Evolutionary conservation across 2,888 invertebrate species (phyloP).

Genomic region (Rhorus exstirpatorius): DNA sequence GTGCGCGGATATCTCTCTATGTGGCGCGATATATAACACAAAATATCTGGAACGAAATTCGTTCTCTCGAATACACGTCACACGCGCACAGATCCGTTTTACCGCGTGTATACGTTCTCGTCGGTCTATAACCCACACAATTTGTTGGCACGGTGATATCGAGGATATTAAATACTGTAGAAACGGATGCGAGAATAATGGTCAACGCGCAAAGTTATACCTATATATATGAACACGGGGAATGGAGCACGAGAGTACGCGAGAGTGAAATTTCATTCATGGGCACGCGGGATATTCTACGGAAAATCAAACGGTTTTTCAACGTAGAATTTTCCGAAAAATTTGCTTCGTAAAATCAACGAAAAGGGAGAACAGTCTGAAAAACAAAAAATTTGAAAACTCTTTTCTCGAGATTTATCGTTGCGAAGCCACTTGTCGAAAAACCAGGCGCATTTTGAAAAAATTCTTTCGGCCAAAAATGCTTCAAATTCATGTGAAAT

Average conservation of each 20-base stretch:
- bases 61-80: conserved; percentile 43
- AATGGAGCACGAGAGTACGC: background rate
- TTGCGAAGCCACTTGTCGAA: too few relatives aligned
- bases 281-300: background rate
- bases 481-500: background rate
- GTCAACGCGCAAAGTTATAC: conserved; percentile 20
- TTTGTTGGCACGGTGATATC: conserved; percentile 59
- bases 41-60: conserved; percentile 15
- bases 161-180: conserved; percentile 60
- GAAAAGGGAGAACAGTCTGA: background rate
- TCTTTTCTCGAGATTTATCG: too few relatives aligned
- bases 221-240: conserved; percentile 20
- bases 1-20: background rate
- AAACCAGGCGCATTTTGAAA: too few relatives aligned
- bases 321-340: background rate
- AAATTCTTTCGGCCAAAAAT: too few relatives aligned
- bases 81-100: too few relatives aligned
- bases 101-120: conserved; percentile 31
- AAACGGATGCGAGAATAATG: conserved; percentile 58
- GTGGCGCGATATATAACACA: too few relatives aligned
- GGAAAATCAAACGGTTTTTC: background rate
- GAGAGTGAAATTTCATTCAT: background rate
- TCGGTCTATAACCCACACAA: conserved; percentile 40
- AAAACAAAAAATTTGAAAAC: too few relatives aligned
- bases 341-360: background rate